These are phyloP conservation scores for Sphecodes monilicornis DNA, from an alignment of 2,888 invertebrate genomes.

Conservation along the genomic window DNA sequence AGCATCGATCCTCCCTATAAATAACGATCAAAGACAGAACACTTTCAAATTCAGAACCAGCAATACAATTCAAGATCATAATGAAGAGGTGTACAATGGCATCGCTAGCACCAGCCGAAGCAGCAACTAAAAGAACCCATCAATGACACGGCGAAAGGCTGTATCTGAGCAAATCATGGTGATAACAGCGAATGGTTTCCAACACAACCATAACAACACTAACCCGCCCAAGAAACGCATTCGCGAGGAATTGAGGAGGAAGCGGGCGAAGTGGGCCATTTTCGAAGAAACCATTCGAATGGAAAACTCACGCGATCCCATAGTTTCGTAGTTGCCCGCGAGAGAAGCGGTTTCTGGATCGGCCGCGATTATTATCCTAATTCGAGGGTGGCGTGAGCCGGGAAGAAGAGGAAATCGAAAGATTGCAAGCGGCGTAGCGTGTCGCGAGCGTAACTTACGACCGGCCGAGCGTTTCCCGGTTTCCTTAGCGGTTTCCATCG, in stretches of 20 bases:
- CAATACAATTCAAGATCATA: not conserved
- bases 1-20: not conserved
- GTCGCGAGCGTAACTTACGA: slow-evolving; percentile 55
- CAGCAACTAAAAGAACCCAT: not conserved
- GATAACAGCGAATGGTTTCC: slow-evolving; percentile 26
- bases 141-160: not conserved
- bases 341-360: slow-evolving; percentile 4
- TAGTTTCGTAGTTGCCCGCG: slow-evolving; percentile 53
- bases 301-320: slow-evolving; percentile 66
- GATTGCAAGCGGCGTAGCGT: slow-evolving; percentile 60
- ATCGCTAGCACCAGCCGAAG: not conserved
- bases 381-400: slow-evolving; percentile 66
- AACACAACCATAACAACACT: slow-evolving; percentile 13
- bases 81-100: not conserved
- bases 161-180: slow-evolving; percentile 20
- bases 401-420: slow-evolving; percentile 51
- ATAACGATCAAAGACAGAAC: not conserved
- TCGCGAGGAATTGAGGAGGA: not conserved
- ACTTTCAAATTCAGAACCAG: not conserved
- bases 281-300: slow-evolving; percentile 38
- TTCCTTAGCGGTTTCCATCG: slow-evolving; percentile 62
- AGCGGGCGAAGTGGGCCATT: slow-evolving; percentile 4
- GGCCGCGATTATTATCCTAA: slow-evolving; percentile 67
- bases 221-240: slow-evolving; percentile 14
- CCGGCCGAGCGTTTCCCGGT: slow-evolving; percentile 49